phyloP scores from a whole-genome alignment of 2,113 vertebrate species.

The Balaenoptera acutorostrata region DNA sequence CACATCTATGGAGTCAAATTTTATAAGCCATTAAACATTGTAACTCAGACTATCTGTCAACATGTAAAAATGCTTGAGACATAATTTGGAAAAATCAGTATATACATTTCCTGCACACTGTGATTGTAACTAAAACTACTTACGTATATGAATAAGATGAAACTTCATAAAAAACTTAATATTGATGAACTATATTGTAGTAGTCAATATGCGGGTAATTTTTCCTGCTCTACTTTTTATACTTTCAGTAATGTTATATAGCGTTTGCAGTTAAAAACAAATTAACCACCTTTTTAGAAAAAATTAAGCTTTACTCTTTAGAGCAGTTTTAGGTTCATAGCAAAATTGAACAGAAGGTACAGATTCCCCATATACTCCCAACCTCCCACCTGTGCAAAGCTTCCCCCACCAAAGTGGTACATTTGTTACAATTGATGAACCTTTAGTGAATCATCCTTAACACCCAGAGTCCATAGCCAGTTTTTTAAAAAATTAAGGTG shows the following conservation, averaged over 20 bases:
- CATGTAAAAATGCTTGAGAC: slow-evolving; percentile 46
- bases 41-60: slow-evolving; percentile 30
- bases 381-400: neutral
- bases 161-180: slow-evolving; percentile 32
- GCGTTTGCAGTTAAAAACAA: slow-evolving; percentile 26
- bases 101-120: neutral
- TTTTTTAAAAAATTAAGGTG: neutral
- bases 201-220: slow-evolving; percentile 9
- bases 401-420: neutral
- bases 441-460: neutral
- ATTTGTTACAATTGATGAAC: neutral
- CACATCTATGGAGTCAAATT: slow-evolving; percentile 32
- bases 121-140: slow-evolving; percentile 38
- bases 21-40: slow-evolving; percentile 23
- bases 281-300: neutral
- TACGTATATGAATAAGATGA: slow-evolving; percentile 13
- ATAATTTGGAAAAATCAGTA: slow-evolving; percentile 58
- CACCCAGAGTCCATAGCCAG: neutral
- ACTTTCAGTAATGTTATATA: neutral
- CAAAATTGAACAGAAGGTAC: neutral
- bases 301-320: neutral
- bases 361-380: neutral
- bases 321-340: neutral
- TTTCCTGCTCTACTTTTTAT: slow-evolving; percentile 3
- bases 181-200: neutral